Conservation (phyloP, 2,113 vertebrate species). For the Coreoperca whiteheadi region DNA sequence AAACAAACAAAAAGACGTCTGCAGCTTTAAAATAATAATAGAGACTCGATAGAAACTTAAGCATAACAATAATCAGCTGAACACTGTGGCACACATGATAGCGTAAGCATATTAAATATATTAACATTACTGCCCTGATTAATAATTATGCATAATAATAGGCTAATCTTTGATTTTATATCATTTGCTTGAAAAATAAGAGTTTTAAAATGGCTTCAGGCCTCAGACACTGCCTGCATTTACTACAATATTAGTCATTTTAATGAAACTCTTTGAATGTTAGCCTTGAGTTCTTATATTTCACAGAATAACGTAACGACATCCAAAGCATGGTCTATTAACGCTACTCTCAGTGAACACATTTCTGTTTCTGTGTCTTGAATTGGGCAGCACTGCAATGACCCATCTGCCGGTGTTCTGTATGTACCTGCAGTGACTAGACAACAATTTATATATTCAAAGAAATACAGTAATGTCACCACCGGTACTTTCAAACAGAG, state of each 20-base stretch:
- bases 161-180: background rate
- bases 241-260: background rate
- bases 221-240: background rate
- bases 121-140: background rate
- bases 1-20: background rate
- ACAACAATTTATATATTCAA: fast-evolving
- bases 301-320: background rate
- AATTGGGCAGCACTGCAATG: background rate
- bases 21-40: background rate
- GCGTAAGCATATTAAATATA: background rate
- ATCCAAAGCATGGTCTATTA: background rate
- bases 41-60: background rate
- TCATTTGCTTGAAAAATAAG: background rate
- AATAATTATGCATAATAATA: background rate
- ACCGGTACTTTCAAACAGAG: too few species aligned
- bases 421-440: background rate
- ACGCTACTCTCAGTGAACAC: background rate
- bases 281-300: background rate
- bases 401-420: background rate
- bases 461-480: too few species aligned
- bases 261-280: slow-evolving; percentile 10
- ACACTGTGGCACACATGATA: background rate
- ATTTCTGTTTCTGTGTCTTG: background rate
- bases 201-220: slow-evolving; percentile 13
- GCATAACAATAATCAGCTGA: background rate